Base-by-base conservation (phyloP, 2,113 vertebrate genomes). In the Zosterops hypoxanthus region DNA sequence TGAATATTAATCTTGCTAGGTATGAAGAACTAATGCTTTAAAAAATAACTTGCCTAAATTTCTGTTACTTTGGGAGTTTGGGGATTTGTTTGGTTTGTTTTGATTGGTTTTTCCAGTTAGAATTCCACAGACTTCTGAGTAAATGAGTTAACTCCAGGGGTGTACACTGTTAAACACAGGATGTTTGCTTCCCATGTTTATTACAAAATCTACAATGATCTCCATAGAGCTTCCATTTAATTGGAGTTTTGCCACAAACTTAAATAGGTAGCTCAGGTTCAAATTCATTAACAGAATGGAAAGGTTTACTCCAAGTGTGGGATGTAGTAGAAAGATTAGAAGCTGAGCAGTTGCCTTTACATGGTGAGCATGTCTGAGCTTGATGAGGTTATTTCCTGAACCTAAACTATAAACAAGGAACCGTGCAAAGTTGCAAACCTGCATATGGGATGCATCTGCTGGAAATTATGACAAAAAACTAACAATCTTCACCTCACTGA, bases 311-410 rank as follows among this genome's bases (percentile, higher is more conserved):
- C 13, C 11, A 49, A 88, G 36, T 56, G 52, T 93, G 34, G 52
- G 59, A 44, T 70, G 47, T 25, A 70, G 66, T 86, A 90, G 79
- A 82, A 92, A 36, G 55, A 73, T 86, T 59, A 76, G 87, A 87
- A 94, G 55, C 46, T 70, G 71, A 93, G 68, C 23, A 55, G 49
- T 82, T 87, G 29, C 39, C 70, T 94, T 71, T 69, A 66, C 55
- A 9, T 31, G 39, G 46, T 65, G 49, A 94, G 33, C 75, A 7
- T 90, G 87, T 64, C 59, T 21, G 23, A 50, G 26, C 79, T 93
- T 88, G 82, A 68, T 86, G 71, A 92, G 68, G 59, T 87, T 88
- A 79, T 86, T 95, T 96, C 92, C 91, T 91, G 71, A 94, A 82
- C 26, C 59, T 87, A 36, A 77, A 88, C 33, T 80, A 31, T 86